A percentile compares a stretch with the other conserved stretches of the same genome.
These are phyloP conservation scores for Dicycla oo DNA, from an alignment of 2,888 invertebrate genomes.

Conservation along the genomic window DNA sequence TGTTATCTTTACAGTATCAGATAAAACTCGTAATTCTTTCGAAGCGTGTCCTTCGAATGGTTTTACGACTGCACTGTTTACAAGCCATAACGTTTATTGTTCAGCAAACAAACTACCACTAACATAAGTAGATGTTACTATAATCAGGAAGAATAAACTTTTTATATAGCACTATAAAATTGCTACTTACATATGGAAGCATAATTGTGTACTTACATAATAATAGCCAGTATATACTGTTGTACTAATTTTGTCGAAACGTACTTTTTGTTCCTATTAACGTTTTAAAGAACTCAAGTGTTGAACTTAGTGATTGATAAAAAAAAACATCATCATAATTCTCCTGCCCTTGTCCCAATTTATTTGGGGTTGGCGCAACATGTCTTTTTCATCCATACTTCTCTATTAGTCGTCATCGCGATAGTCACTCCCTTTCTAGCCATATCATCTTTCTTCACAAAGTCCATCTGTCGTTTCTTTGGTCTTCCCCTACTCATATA, in stretches of 20 bases:
- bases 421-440: too few relatives aligned
- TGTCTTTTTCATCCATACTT: too few relatives aligned
- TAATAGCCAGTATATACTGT: neutral
- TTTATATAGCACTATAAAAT: conserved; percentile 42
- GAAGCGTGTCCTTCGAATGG: conserved; percentile 47
- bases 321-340: neutral
- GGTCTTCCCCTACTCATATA: too few relatives aligned
- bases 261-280: neutral
- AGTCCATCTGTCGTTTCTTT: too few relatives aligned
- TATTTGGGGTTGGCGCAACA: too few relatives aligned
- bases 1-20: conserved; percentile 44
- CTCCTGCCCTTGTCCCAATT: too few relatives aligned
- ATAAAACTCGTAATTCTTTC: conserved; percentile 43
- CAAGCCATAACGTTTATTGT: conserved; percentile 60
- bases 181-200: conserved; percentile 19
- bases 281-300: neutral
- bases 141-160: conserved; percentile 51
- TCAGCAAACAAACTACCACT: conserved; percentile 51
- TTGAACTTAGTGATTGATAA: too few relatives aligned
- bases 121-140: conserved; percentile 50
- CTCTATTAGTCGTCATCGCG: too few relatives aligned
- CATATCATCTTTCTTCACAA: too few relatives aligned
- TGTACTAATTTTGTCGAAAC: neutral
- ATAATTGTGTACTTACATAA: conserved; percentile 4
- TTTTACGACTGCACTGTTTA: conserved; percentile 61